These are phyloP conservation scores for Cavia porcellus DNA, from an alignment of 2,113 vertebrate species.

Conservation along the genomic window DNA sequence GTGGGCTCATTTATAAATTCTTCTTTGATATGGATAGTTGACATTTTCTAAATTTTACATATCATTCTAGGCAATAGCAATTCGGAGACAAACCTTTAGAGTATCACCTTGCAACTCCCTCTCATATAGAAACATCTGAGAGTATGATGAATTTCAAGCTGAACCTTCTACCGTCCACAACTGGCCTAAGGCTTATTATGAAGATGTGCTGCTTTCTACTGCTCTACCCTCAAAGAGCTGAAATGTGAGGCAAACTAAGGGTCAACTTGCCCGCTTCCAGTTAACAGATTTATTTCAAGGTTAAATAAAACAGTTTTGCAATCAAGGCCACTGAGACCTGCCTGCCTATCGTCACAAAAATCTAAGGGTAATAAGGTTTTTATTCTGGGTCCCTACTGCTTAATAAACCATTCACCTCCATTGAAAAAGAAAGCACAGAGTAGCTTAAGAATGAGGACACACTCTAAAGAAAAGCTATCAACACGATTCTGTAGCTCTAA, in stretches of 20 bases:
- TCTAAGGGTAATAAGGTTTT: not conserved
- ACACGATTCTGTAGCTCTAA: conserved; percentile 59
- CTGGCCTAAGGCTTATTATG: not conserved
- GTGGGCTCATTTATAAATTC: not conserved
- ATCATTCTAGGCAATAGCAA: not conserved
- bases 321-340: not conserved
- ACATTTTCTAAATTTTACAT: not conserved
- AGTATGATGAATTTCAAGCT: not conserved
- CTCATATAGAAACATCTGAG: not conserved
- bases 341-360: not conserved
- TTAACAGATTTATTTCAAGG: not conserved
- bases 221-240: not conserved
- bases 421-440: not conserved
- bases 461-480: not conserved
- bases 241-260: not conserved
- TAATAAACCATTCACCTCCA: not conserved
- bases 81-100: conserved; percentile 7
- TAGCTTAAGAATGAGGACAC: not conserved
- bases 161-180: not conserved
- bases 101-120: not conserved
- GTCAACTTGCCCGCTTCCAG: not conserved
- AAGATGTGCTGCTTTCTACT: not conserved
- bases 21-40: not conserved
- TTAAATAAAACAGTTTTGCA: conserved; percentile 36
- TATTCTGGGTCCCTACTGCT: conserved; percentile 36